Evolutionary conservation across 1,140 invertebrate species (phyloP), one percentile per base, ranked within the genome.

Genomic region (Eufriesea mexicana): DNA sequence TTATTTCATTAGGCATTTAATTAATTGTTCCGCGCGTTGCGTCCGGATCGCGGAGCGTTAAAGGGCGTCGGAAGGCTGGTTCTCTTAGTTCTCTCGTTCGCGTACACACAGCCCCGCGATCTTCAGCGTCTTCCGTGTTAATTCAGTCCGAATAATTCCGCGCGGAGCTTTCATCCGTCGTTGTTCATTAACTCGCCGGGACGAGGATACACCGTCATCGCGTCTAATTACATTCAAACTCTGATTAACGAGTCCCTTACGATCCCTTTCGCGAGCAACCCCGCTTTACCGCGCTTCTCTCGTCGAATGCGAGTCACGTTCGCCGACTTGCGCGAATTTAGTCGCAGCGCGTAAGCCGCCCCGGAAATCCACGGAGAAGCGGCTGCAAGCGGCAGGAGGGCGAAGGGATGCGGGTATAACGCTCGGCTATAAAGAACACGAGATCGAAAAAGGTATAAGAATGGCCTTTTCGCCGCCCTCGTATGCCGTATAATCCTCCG

Each of bases 401-500:
- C 25, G 64, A 66, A 72, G 73, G 79, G 45, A 77, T 80, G 74
- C 28, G 42, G 68, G 42, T 76, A 66, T 85, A 86, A 84, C 81
- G 66, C 51, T 51, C 62, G 70, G 51, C 79, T 62, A 87, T 87
- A 84, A 86, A 87, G 76, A 88, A 89, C 86, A 89, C 84, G 83
- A 86, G 76, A 91, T 90, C 87, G 85, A 84, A 84, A 88, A 90
- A 89, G 66, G 72, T 86, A 86, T 85, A 89, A 89, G 78, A 87
- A 91, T 86, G 84, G 84, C 74, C 86, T 72, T 84, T 89, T 88
- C 87, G 85, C 85, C 73, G 57, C 80, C 82, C 78, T 74, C 72
- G 61, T 77, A 78, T 82, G 82, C 67, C 83, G 76, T 89, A 91
- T 92, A 91, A 92, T 92, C 91, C 87, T 88, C 85, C 91, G 90